Evolutionary conservation across 92 coral and sea anemone species (phyloP), one percentile per base, ranked within the genome.

Genomic region (Porites divaricata): DNA sequence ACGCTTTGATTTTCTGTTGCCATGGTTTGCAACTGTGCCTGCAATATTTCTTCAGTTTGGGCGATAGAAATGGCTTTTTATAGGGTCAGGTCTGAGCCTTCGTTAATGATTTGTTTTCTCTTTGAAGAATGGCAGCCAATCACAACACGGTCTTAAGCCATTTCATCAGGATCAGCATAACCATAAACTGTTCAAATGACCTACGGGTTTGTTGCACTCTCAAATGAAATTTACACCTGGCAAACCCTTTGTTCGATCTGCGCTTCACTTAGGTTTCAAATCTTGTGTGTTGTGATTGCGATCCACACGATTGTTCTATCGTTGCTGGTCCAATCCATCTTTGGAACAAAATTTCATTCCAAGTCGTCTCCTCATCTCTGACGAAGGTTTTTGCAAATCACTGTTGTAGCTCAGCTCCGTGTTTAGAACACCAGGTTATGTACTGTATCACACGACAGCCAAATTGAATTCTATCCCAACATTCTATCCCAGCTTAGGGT

Each of bases 111-210:
- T n/a, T n/a, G 76, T n/a, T 76, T 82, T 91, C 88, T 79, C 81
- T 77, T 88, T 5, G 70, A 53, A 22, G 88, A 62, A 26, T 87
- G 59, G 23, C 86, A 79, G 23, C 88, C 90, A 58, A 83, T 62
- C 2, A 87, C 92, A 56, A 84, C 85, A 67, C 91, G 69, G 65
- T 89, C 95, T 80, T 90, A 75, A 54, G 78, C 90, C 95, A 92
- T 92, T 58, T 92, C 89, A 57, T 92, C 88, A 22, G 77, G 86
- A n/a, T 86, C 88, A n/a, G 79, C 22, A 68, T 85, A 85, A 22
- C 85, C 75, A 81, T 92, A 85, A 77, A 85, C 50, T 82, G 87
- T 23, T 89, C 85, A 69, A 91, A 83, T 6, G 88, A 77, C 28
- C 78, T 73, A 21, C 56, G 26, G 26, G 2, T 73, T 62, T 66